Conservation (phyloP, 2,888 invertebrate genomes). For the Trypoxylon attenuatum region DNA sequence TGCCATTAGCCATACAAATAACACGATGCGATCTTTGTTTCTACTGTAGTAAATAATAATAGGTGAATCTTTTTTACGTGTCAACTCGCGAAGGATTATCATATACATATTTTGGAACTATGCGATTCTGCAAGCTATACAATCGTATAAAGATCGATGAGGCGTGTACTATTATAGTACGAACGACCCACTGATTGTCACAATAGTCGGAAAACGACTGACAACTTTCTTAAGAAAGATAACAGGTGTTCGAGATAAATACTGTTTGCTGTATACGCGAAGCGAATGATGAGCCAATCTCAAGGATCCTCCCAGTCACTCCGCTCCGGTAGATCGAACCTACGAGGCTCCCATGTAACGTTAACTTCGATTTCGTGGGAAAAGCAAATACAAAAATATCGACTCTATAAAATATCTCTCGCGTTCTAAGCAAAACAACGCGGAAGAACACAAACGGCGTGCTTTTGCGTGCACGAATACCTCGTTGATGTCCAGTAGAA, state of each 20-base stretch:
- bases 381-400: slow-evolving; percentile 36
- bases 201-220: neutral
- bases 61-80: too few species aligned
- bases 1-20: too few species aligned
- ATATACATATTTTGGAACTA: too few species aligned
- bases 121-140: too few species aligned
- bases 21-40: too few species aligned
- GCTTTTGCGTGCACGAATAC: too few species aligned
- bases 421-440: slow-evolving; percentile 5
- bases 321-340: neutral
- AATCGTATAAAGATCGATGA: too few species aligned
- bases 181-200: neutral
- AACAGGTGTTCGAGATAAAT: slow-evolving; percentile 11
- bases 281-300: too few species aligned
- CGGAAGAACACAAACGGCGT: slow-evolving; percentile 12
- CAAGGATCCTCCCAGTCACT: neutral
- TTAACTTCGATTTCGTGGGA: slow-evolving; percentile 5
- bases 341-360: slow-evolving; percentile 10
- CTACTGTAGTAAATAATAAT: too few species aligned
- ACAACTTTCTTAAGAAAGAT: neutral
- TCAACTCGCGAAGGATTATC: too few species aligned
- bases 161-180: neutral
- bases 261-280: slow-evolving; percentile 23
- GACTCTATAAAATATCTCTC: slow-evolving; percentile 4
- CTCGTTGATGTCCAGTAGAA: too few species aligned